Evolutionary conservation across 2,888 invertebrate genomes (phyloP).

Genomic region (Fragum fragum): DNA sequence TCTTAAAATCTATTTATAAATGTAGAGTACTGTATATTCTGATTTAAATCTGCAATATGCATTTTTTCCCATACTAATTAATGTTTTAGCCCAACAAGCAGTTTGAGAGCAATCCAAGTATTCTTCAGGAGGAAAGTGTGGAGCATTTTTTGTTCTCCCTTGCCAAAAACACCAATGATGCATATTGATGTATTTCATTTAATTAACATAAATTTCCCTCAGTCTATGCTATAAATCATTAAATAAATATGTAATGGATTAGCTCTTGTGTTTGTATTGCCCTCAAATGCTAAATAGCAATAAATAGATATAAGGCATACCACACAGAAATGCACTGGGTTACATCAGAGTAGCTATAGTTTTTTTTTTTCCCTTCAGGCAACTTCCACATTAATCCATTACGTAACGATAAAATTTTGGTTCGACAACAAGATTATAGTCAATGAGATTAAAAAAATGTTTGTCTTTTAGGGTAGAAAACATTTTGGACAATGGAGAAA

Average conservation of each 20-base stretch:
- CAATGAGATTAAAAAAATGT: no score
- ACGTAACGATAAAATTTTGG: no score
- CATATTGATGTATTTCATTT: conserved; percentile 18
- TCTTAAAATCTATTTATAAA: no score
- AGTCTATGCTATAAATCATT: conserved; percentile 24
- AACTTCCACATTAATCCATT: background rate
- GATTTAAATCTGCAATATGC: no score
- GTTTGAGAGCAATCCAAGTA: no score
- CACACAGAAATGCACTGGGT: conserved; percentile 21
- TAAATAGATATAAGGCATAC: conserved; percentile 24
- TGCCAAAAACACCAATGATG: conserved; percentile 14
- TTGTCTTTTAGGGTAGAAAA: background rate
- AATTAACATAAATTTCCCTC: conserved; percentile 16
- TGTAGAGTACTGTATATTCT: no score
- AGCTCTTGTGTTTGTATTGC: conserved; percentile 2
- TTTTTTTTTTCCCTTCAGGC: background rate
- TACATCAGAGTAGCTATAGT: conserved; percentile 1
- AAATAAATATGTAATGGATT: conserved; percentile 15
- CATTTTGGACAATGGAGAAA: conserved; percentile 14
- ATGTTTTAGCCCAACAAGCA: no score
- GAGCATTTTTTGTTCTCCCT: background rate
- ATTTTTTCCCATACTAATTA: no score
- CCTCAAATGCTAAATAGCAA: background rate
- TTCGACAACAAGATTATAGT: no score
- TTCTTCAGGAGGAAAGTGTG: background rate